These are phyloP conservation scores for Ephydatia muelleri DNA, from an alignment of 37 sponge, comb jelly and placozoan genomes.

Conservation along the genomic window DNA sequence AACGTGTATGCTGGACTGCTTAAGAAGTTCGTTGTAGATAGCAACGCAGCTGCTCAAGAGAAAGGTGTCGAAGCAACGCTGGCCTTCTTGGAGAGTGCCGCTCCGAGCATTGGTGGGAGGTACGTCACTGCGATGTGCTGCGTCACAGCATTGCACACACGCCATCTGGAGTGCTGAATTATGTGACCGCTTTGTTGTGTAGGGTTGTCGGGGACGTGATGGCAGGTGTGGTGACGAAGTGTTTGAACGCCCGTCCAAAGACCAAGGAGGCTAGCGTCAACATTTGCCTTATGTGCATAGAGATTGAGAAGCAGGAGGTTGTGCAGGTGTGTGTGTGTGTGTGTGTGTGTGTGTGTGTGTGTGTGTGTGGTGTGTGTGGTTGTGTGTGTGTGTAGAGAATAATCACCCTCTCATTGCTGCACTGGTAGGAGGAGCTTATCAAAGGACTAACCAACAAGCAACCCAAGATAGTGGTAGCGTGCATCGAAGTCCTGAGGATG, in stretches of 20 bases:
- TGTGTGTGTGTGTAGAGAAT: neutral
- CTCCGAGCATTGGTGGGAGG: constrained; percentile 65
- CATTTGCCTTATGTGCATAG: constrained; percentile 88
- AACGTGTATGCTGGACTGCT: constrained; percentile 68
- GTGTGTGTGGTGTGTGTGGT: neutral
- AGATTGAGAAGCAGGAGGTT: constrained; percentile 85
- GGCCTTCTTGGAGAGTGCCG: constrained; percentile 80
- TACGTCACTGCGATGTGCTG: constrained; percentile 31
- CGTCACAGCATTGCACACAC: too few relatives aligned
- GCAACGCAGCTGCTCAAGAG: constrained; percentile 92
- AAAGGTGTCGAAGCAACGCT: constrained; percentile 89
- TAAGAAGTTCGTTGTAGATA: constrained; percentile 88
- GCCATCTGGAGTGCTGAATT: neutral
- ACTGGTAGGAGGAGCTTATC: constrained; percentile 82
- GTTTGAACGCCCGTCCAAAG: constrained; percentile 89
- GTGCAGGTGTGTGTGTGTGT: constrained; percentile 48
- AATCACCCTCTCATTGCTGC: neutral
- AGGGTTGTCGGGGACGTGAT: constrained; percentile 63
- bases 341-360: neutral
- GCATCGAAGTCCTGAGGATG: constrained; percentile 51
- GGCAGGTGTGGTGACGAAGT: constrained; percentile 89
- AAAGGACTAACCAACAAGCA: constrained; percentile 85
- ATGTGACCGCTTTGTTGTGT: neutral
- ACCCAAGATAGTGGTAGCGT: constrained; percentile 91
- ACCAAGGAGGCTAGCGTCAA: constrained; percentile 68